A percentile compares a stretch with the other conserved stretches of the same genome.
These are phyloP conservation scores for Dryas iulia DNA, from an alignment of 1,140 invertebrate genomes.

Conservation along the genomic window DNA sequence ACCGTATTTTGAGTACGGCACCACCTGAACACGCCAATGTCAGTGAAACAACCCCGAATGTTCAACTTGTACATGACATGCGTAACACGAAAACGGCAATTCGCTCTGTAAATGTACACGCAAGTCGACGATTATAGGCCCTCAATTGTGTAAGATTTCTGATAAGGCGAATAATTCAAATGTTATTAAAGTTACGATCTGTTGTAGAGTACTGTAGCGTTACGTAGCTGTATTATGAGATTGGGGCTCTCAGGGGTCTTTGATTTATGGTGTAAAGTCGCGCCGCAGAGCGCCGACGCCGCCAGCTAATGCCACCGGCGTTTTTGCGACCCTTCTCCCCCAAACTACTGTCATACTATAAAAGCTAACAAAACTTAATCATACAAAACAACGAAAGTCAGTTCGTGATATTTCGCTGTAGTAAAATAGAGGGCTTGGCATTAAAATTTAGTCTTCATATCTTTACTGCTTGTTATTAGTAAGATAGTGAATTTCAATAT, in stretches of 20 bases:
- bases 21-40: conserved; percentile 65
- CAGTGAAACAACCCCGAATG: conserved; percentile 54
- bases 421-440: not conserved
- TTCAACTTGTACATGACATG: conserved; percentile 46
- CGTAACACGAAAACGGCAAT: conserved; percentile 40
- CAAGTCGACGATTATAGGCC: conserved; percentile 35
- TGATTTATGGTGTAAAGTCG: conserved; percentile 73
- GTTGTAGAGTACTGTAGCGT: conserved; percentile 44
- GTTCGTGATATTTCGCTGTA: conserved; percentile 6
- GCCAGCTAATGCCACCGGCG: conserved; percentile 53
- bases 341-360: conserved; percentile 45
- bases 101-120: conserved; percentile 36
- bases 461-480: too few species aligned
- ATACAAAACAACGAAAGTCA: conserved; percentile 38
- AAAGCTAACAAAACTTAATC: conserved; percentile 53
- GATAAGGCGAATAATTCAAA: conserved; percentile 34
- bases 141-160: conserved; percentile 26
- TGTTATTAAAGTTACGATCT: conserved; percentile 39
- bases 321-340: conserved; percentile 60
- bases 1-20: conserved; percentile 67
- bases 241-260: conserved; percentile 59
- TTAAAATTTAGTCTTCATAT: not conserved
- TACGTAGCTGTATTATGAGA: conserved; percentile 49
- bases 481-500: too few species aligned
- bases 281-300: conserved; percentile 49